A percentile compares a stretch with the other conserved stretches of the same genome.
Evolutionary conservation across 2,797 vertebrate genomes (phyloP).

Genomic region (Chloroceryle amazona): DNA sequence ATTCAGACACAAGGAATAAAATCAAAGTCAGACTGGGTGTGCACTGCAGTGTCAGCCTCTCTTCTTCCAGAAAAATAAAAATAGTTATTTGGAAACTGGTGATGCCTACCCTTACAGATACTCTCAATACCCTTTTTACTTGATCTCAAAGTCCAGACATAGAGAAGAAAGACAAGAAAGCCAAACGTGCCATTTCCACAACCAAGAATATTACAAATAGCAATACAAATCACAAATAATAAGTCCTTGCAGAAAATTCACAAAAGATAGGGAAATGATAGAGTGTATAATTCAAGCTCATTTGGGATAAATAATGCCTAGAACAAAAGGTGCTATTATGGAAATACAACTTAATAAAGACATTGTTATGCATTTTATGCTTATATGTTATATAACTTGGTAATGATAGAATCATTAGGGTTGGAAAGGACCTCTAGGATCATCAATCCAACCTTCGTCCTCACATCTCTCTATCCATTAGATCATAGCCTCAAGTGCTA

Average conservation of each 20-base stretch:
- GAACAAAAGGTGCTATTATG: background rate
- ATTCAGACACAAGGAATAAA: background rate
- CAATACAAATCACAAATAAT: background rate
- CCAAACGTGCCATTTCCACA: background rate
- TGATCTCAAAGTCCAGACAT: background rate
- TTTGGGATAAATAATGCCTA: background rate
- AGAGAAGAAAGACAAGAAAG: background rate
- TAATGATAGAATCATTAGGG: too few relatives aligned
- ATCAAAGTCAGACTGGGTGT: background rate
- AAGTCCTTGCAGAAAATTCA: background rate
- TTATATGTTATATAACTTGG: background rate
- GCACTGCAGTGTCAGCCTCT: rapidly evolving
- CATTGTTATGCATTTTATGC: background rate
- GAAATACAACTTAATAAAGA: background rate
- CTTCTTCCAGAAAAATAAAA: background rate
- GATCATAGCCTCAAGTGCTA: too few relatives aligned
- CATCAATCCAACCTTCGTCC: too few relatives aligned
- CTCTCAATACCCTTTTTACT: background rate
- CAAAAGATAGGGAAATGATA: background rate
- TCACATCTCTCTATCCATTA: too few relatives aligned
- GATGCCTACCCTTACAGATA: background rate
- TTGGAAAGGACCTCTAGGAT: too few relatives aligned
- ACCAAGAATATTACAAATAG: background rate
- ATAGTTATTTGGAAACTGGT: background rate
- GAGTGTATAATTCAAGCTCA: background rate